phyloP scores from a whole-genome alignment of 2,113 vertebrate species.

The Neogobius melanostomus region DNA sequence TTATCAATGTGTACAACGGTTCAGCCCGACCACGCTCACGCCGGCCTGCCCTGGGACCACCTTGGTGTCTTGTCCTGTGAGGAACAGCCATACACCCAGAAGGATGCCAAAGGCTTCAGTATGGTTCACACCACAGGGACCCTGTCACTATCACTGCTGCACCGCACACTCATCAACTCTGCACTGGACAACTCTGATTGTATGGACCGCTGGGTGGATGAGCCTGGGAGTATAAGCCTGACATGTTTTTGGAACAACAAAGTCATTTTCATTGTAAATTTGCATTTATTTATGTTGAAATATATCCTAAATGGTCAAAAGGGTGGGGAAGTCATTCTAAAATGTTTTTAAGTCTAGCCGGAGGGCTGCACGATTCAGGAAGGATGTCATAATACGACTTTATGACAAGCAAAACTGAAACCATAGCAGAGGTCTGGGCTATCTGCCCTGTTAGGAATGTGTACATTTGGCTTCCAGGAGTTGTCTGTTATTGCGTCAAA shows the following conservation, averaged over 20 bases:
- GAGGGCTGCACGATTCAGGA: background rate
- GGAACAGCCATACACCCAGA: slow-evolving; percentile 1
- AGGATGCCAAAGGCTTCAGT: background rate
- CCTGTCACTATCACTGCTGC: background rate
- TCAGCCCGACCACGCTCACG: background rate
- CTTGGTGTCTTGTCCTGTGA: background rate
- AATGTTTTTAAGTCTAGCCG: background rate
- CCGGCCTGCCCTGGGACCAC: background rate
- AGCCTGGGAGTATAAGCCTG: background rate
- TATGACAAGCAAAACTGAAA: no score
- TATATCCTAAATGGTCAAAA: no score
- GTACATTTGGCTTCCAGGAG: no score
- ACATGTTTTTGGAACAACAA: background rate
- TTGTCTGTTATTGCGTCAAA: no score
- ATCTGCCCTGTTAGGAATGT: no score
- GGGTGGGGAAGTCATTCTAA: background rate
- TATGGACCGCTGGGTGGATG: background rate
- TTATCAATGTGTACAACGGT: background rate
- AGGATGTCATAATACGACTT: no score
- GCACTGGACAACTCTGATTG: background rate
- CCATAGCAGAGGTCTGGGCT: no score
- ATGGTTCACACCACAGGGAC: background rate
- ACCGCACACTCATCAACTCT: background rate
- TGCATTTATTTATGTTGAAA: background rate
- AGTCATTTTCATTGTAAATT: background rate